Evolutionary conservation across 2,113 vertebrate species (phyloP).

Genomic region (Potamarius usumacintae): DNA sequence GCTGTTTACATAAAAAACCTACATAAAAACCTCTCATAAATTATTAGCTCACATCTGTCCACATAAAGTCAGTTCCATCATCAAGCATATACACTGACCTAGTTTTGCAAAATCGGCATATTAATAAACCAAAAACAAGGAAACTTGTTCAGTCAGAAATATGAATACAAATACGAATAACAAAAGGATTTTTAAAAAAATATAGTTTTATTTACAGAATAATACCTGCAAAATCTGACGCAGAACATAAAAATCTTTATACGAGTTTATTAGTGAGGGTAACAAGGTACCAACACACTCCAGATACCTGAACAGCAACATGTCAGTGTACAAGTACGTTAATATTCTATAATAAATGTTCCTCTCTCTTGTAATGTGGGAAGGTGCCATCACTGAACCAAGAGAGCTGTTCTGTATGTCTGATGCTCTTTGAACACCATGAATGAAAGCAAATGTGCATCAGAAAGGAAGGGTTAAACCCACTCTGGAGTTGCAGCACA

Average conservation of each 20-base stretch:
- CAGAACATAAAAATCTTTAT: not conserved
- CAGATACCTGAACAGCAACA: not conserved
- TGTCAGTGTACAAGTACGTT: not conserved
- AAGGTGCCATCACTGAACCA: constrained; percentile 7
- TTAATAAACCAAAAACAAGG: not conserved
- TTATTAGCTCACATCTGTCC: constrained; percentile 60
- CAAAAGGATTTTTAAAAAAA: not conserved
- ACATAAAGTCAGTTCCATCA: constrained; percentile 56
- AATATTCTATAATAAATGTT: not conserved
- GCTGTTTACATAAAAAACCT: constrained; percentile 55
- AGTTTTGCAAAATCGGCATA: not conserved
- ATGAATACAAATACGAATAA: not conserved
- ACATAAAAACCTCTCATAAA: constrained; percentile 61
- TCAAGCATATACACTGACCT: not conserved
- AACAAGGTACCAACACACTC: not conserved
- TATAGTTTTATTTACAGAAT: not conserved
- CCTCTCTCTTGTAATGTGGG: constrained; percentile 7
- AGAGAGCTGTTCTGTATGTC: not conserved
- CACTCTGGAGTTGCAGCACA: constrained; percentile 56
- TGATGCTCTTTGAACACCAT: not conserved
- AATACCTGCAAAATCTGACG: not conserved
- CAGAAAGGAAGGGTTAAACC: constrained; percentile 48
- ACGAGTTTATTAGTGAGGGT: not conserved
- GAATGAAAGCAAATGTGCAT: constrained; percentile 30
- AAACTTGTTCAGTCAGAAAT: not conserved